A percentile compares a stretch with the other conserved stretches of the same genome.
Conservation (phyloP, 2,888 invertebrate genomes). For the Plagodis dolabraria region DNA sequence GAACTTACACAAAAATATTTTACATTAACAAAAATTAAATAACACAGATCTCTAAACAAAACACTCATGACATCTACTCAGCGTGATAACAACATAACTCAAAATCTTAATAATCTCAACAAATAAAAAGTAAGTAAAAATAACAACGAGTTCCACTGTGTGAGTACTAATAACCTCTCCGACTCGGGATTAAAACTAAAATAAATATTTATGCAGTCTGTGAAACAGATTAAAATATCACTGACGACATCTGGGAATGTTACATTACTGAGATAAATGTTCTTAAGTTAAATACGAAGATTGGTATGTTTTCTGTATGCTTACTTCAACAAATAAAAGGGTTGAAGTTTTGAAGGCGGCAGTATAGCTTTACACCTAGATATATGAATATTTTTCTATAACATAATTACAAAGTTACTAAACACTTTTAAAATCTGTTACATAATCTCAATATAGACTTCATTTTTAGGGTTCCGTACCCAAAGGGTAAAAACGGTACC, state of each 20-base stretch:
- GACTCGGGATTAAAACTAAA: constrained; percentile 58
- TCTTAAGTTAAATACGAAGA: constrained; percentile 9
- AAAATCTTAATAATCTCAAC: constrained; percentile 7
- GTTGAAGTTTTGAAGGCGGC: not conserved
- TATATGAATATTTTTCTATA: too few relatives aligned
- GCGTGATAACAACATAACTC: constrained; percentile 5
- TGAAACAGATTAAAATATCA: constrained; percentile 61
- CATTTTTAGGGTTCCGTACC: too few relatives aligned
- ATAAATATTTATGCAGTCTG: constrained; percentile 67
- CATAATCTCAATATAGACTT: too few relatives aligned
- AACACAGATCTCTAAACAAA: not conserved
- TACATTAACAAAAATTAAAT: not conserved
- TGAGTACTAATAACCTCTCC: constrained; percentile 32
- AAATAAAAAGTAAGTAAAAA: constrained; percentile 21
- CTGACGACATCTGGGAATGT: constrained; percentile 34
- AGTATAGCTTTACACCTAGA: too few relatives aligned
- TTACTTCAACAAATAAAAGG: not conserved
- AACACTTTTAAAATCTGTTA: too few relatives aligned
- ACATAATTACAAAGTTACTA: too few relatives aligned
- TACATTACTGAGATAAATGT: constrained; percentile 22
- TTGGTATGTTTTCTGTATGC: constrained; percentile 5
- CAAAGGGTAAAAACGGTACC: too few relatives aligned
- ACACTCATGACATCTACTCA: not conserved
- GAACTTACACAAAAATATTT: too few relatives aligned
- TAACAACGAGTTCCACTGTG: constrained; percentile 35